Evolutionary conservation across 2,797 vertebrate species (phyloP), one percentile per base, ranked within the genome.

Genomic region (Protosalanx chinensis): DNA sequence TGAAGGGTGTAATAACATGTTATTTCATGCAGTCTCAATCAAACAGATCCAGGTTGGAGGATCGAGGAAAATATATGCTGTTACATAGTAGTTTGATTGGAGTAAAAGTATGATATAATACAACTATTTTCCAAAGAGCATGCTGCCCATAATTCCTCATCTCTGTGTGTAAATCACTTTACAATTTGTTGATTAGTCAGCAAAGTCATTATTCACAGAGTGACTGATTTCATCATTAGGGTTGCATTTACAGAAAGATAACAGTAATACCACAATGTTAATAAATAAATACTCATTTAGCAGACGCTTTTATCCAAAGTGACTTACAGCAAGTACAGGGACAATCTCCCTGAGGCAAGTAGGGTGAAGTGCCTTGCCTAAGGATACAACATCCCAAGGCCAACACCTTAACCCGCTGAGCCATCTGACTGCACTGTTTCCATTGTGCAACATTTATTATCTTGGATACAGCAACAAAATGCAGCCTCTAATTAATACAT

Each of bases 201-300:
- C 3, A 73, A 53, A 74, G 73, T 70, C 74, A 74, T 76, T 27
- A 46, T 64, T 2, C 64, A 63, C 64, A 72, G 60, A 30, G 7
- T 23, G 46, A 46, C 35, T 12, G 37, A 18, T 27, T 46, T 27
- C 35, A 29, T 20, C 53, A 13, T 57, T 2, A 51, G 18, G 49
- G 65, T 10, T 27, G 30, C 23, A 66, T n/a, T 65, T 41, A 66
- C 65, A 18, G 65, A 23, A 41, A 41, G 7, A 41, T 41, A 41
- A 41, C 37, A 41, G 2, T 41, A 41, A 8, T 7, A 41, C 8
- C 12, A 41, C 37, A 12, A 8, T 41, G 37, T 41, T 41, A 27
- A 27, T 27, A 27, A 27, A 27, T 27, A 27, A 27, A 27, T 27
- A 27, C 23, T 27, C 23, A 27, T 27, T 27, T 27, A 27, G 23